Conservation (phyloP, 2,113 vertebrate species). For the Psophia crepitans region DNA sequence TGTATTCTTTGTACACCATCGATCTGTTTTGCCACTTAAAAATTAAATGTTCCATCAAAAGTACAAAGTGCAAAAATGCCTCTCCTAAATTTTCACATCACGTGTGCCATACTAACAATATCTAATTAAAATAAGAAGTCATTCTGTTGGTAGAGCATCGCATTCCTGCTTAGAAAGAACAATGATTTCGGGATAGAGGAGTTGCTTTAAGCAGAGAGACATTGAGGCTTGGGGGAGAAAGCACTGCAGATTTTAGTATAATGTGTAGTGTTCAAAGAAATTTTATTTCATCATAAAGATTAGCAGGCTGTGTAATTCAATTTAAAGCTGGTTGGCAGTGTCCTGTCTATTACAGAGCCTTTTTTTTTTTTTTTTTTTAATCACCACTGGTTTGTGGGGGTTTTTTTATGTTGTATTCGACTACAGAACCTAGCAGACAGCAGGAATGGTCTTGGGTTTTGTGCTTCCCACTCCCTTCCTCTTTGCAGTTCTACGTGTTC, state of each 20-base stretch:
- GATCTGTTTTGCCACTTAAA: not conserved
- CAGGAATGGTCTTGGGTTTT: not conserved
- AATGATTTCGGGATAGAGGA: conserved; percentile 20
- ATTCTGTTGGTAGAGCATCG: not conserved
- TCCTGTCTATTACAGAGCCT: conserved; percentile 65
- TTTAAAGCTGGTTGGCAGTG: conserved; percentile 75
- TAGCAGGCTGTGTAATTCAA: conserved; percentile 85
- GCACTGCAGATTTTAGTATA: conserved; percentile 64
- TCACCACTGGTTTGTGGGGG: not conserved
- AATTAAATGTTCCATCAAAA: not conserved
- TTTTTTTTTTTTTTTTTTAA: conserved; percentile 38
- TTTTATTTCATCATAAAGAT: conserved; percentile 79
- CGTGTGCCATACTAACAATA: not conserved
- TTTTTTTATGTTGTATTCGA: not conserved
- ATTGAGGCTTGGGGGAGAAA: not conserved
- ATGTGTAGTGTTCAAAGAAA: conserved; percentile 71
- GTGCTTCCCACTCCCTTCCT: not conserved
- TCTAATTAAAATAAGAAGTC: conserved; percentile 32
- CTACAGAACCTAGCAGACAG: not conserved
- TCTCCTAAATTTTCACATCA: not conserved
- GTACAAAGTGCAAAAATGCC: not conserved
- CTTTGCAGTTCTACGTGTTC: not conserved
- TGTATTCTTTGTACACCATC: not conserved
- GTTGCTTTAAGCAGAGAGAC: not conserved
- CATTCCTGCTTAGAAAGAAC: conserved; percentile 23